These are phyloP conservation scores for Phocoena sinus DNA, from an alignment of 2,113 vertebrate genomes.

Conservation along the genomic window DNA sequence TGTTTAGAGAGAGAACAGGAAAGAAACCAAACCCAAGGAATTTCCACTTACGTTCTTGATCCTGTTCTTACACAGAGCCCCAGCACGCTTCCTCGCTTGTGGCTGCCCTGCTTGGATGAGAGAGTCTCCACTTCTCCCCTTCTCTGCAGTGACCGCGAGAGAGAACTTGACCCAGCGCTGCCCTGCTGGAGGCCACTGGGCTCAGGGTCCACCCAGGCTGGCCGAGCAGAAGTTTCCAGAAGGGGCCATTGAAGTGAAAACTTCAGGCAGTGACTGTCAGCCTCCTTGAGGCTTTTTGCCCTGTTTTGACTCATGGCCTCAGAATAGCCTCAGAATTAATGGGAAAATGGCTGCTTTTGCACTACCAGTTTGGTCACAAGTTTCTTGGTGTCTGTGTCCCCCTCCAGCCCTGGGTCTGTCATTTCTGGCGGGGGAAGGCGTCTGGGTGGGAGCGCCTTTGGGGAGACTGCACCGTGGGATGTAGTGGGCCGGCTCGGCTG, in stretches of 20 bases:
- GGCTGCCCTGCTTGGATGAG: neutral
- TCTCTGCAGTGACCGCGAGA: neutral
- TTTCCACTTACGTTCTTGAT: neutral
- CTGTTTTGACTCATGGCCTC: neutral
- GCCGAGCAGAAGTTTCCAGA: neutral
- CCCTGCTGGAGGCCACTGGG: neutral
- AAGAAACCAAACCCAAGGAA: neutral
- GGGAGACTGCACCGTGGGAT: rapidly evolving
- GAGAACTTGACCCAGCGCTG: neutral
- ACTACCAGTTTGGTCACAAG: neutral
- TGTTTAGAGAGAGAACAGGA: neutral
- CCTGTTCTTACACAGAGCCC: neutral
- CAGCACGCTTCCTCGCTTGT: rapidly evolving
- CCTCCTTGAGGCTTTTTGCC: neutral
- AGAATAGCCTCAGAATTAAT: neutral
- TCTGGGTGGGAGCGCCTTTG: rapidly evolving
- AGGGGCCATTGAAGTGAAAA: neutral
- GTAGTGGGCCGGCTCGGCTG: rapidly evolving
- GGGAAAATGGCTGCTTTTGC: neutral
- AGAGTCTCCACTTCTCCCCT: no score
- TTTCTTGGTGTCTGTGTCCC: neutral
- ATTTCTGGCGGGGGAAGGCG: neutral
- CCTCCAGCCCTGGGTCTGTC: rapidly evolving
- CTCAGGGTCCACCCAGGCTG: neutral
- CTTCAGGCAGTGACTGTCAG: neutral